phyloP scores from a whole-genome alignment of 2,888 invertebrate species.

The Lomographa bimaculata region DNA sequence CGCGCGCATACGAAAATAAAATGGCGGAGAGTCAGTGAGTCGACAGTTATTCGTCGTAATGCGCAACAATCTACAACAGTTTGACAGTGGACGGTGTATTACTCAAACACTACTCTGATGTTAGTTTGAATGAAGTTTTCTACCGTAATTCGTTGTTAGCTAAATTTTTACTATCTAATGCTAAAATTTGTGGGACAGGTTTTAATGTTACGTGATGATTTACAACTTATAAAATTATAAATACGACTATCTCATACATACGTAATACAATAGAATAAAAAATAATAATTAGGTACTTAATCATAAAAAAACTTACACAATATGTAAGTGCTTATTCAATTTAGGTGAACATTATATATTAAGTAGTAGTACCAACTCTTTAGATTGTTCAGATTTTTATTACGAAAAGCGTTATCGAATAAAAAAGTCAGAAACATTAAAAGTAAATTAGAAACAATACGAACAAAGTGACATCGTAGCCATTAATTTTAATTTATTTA shows the following conservation, averaged over 20 bases:
- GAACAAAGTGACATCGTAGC: neutral
- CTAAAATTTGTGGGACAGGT: slow-evolving; percentile 17
- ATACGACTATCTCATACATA: slow-evolving; percentile 11
- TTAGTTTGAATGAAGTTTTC: slow-evolving; percentile 55
- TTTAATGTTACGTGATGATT: too few species aligned
- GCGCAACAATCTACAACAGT: slow-evolving; percentile 52
- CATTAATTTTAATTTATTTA: slow-evolving; percentile 1
- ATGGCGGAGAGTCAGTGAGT: slow-evolving; percentile 58
- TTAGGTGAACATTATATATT: too few species aligned
- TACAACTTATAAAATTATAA: too few species aligned
- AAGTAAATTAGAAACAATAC: neutral
- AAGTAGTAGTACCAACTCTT: too few species aligned
- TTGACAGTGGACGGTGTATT: slow-evolving; percentile 55
- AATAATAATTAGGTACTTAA: too few species aligned
- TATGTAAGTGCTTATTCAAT: too few species aligned
- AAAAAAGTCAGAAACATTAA: too few species aligned
- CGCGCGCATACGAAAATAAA: slow-evolving; percentile 59
- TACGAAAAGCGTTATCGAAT: too few species aligned
- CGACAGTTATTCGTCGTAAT: slow-evolving; percentile 64
- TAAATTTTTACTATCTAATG: slow-evolving; percentile 32
- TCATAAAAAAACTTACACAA: too few species aligned
- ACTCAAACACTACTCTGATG: slow-evolving; percentile 46
- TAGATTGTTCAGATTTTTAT: too few species aligned
- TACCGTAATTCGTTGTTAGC: slow-evolving; percentile 44
- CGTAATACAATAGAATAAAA: too few species aligned